Evolutionary conservation across 2,113 vertebrate genomes (phyloP).

Genomic region (Gallinago undulata): DNA sequence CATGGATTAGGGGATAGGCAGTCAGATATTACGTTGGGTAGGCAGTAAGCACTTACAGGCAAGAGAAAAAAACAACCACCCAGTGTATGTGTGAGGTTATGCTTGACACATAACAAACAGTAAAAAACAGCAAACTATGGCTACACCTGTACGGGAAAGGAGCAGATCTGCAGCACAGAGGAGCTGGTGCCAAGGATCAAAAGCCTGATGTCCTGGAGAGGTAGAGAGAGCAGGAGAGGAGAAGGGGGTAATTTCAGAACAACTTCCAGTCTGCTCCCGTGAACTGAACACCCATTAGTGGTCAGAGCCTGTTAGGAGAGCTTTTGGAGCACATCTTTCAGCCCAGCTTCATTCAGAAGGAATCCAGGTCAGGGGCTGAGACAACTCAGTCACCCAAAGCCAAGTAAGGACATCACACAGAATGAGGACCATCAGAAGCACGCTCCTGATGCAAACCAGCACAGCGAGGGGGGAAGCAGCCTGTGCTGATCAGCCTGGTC

Average conservation of each 20-base stretch:
- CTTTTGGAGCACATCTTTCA: neutral
- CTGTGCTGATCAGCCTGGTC: rapidly evolving
- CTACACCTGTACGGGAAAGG: neutral
- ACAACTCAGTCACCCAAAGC: neutral
- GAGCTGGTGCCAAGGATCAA: neutral
- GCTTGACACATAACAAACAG: neutral
- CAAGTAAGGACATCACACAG: neutral
- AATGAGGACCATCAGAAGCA: neutral
- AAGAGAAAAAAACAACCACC: neutral
- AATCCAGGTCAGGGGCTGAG: neutral
- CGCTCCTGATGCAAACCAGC: neutral
- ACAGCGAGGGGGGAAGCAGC: too few species aligned
- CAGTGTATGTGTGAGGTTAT: neutral
- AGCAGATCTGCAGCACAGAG: neutral
- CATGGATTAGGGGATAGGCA: neutral
- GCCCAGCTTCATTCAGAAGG: neutral
- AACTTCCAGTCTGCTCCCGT: neutral
- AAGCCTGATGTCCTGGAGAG: rapidly evolving
- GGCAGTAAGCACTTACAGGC: neutral
- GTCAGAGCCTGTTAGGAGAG: neutral
- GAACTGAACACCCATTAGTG: neutral
- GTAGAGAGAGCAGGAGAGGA: neutral
- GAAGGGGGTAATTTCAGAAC: neutral
- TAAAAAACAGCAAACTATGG: neutral
- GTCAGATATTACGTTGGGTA: rapidly evolving